Evolutionary conservation across 2,888 invertebrate genomes (phyloP), one percentile per base, ranked within the genome.

Genomic region (Drosophila seclusa): DNA sequence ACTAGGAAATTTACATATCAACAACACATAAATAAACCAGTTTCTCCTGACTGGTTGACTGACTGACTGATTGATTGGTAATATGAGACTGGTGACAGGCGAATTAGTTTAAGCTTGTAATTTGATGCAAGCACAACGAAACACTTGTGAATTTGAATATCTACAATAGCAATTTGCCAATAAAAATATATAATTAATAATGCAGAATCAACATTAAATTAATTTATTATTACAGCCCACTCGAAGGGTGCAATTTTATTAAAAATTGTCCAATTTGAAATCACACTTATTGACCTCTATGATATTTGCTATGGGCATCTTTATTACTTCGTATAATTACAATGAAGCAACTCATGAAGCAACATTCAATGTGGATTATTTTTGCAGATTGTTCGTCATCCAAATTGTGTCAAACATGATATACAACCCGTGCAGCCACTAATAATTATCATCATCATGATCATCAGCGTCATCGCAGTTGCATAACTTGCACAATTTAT

Each of bases 401-500:
- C 27, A 11, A 4, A 31, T 10, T 16, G 16, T 24, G 21, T 27
- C 16, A 29, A 55, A 42, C 42, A 45, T 16, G 4, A 45, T 16
- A 38, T 68, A 54, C 34, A 63, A 1, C 57, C 63, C 74, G 49
- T 27, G 68, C 48, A 49, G 45, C 45, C 24, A 48, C 27, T 57
- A 40, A 53, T 48, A 48, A 29, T 48, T 38, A 36, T 32, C 0
- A 34, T 60, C 50, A 61, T 36, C 48, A 49, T 60, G 29, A 62
- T 49, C 18, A 50, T 50, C 52, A 63, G 31, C 34, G 49, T 36
- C 55, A 50, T n/a, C 24, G 54, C 55, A 48, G 53, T 61, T 78
- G 77, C 74, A 75, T 71, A 80, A 80, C 82, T 83, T 85, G 85
- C 85, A 59, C 75, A 87, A 84, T 86, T 84, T 84, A 86, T 84